Base-by-base conservation (phyloP, 2,113 vertebrate genomes). In the Oncorhynchus tshawytscha region DNA sequence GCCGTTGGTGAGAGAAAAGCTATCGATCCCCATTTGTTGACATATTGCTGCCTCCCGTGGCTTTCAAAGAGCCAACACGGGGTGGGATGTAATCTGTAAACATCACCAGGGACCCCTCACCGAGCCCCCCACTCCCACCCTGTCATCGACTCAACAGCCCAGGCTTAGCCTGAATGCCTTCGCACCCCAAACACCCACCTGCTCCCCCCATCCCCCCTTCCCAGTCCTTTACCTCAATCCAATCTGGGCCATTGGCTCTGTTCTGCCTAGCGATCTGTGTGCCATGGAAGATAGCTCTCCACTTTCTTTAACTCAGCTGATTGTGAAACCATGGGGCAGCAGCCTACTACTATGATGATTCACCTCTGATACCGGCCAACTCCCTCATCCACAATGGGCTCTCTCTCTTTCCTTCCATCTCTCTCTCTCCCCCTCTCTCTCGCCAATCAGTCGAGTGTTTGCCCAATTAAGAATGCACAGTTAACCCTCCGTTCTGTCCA, bases 381-480 rank as follows among this genome's bases (percentile, higher is more conserved):
- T 69, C 66, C 20, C 67, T 20, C 34, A 29, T 11, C 34, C 20
- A 39, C 34, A 7, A 18, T 31, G 16, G 6, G 4, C 6, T 69
- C 34, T 45, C 34, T n/a, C 67, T 66, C 25, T 66, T 12, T 27
- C 25, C 25, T 4, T 66, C 25, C 6, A 13, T 31, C 29, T 62
- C 68, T 71, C 76, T 60, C 77, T 77, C 78, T 71, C 66, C 76
- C 67, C 73, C 57, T 5, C 29, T 64, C 57, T 34, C 24, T 60
- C 48, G 20, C 73, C 66, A 86, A 89, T 89, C 85, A 87, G 84
- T 73, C n/a, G 24, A 89, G 83, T 85, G 84, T 87, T 89, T 87
- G 79, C 82, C 82, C 88, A 90, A 90, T 89, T 91, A 91, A 90
- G 81, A 77, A 82, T 85, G 79, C 78, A 79, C 82, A 83, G 87